These are phyloP conservation scores for Cyrtorhinus lividipennis DNA, from an alignment of 1,140 invertebrate genomes.

Conservation along the genomic window DNA sequence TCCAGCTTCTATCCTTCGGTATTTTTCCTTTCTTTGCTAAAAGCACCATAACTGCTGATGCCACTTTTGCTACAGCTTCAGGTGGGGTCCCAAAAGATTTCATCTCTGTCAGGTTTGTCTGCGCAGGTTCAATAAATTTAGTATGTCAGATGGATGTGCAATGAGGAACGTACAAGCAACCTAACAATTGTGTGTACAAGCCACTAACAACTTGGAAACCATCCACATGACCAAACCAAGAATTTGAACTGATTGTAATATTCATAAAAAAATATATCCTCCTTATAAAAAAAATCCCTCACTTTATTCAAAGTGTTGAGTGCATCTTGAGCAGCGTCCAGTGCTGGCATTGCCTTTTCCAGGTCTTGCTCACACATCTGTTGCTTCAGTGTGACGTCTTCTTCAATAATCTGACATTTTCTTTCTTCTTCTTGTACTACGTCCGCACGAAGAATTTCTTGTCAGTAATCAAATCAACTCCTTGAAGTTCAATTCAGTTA, in stretches of 20 bases:
- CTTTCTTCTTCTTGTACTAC: slow-evolving; percentile 71
- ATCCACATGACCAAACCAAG: too few species aligned
- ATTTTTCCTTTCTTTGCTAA: slow-evolving; percentile 74
- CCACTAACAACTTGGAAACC: too few species aligned
- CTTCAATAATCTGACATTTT: slow-evolving; percentile 77
- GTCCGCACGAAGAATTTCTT: too few species aligned
- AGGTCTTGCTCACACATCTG: slow-evolving; percentile 80
- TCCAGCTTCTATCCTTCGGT: slow-evolving; percentile 87
- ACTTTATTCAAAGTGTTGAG: slow-evolving; percentile 85
- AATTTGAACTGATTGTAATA: too few species aligned
- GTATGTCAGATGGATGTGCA: too few species aligned
- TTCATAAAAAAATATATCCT: too few species aligned
- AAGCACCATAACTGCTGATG: slow-evolving; percentile 72
- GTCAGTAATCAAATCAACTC: not conserved
- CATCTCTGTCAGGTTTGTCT: slow-evolving; percentile 79
- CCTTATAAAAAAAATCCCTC: slow-evolving; percentile 15
- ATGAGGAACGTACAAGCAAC: too few species aligned
- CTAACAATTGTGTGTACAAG: too few species aligned
- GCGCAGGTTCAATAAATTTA: too few species aligned
- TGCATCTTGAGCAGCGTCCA: slow-evolving; percentile 75
- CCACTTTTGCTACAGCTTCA: slow-evolving; percentile 68
- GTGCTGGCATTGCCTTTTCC: slow-evolving; percentile 75
- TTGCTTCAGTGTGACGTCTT: slow-evolving; percentile 68
- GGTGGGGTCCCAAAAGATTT: slow-evolving; percentile 82
- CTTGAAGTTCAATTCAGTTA: not conserved